phyloP scores from a whole-genome alignment of 2,113 vertebrate genomes.

The Euleptes europaea region DNA sequence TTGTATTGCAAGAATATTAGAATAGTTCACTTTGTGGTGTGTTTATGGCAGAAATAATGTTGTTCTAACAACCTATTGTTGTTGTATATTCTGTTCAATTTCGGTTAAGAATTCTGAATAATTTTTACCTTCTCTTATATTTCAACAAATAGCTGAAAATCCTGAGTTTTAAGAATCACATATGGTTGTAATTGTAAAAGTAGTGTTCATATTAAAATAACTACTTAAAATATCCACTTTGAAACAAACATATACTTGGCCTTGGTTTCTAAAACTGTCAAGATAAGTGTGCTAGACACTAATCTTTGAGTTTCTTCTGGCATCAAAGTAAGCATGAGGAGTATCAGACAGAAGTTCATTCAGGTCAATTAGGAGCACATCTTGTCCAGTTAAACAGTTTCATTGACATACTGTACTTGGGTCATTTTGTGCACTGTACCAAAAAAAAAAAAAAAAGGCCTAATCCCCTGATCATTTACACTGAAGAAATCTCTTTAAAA shows the following conservation, averaged over 20 bases:
- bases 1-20: neutral
- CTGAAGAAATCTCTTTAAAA: neutral
- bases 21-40: neutral
- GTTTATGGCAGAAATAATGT: neutral
- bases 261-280: neutral
- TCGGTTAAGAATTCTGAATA: rapidly evolving
- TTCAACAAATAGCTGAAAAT: neutral
- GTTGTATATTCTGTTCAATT: neutral
- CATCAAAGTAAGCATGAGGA: neutral
- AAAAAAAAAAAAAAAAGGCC: neutral
- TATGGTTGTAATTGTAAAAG: neutral
- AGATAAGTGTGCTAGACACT: neutral
- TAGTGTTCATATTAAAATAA: neutral
- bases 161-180: neutral
- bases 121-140: rapidly evolving
- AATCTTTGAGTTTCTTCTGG: neutral
- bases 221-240: neutral
- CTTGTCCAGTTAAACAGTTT: neutral
- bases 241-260: neutral
- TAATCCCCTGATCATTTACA: neutral
- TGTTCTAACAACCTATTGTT: neutral
- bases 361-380: neutral
- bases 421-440: rapidly evolving
- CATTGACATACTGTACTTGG: neutral
- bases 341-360: neutral